A percentile compares a stretch with the other conserved stretches of the same genome.
These are phyloP conservation scores for Xiphorhynchus elegans DNA, from an alignment of 2,113 vertebrate genomes.

Conservation along the genomic window DNA sequence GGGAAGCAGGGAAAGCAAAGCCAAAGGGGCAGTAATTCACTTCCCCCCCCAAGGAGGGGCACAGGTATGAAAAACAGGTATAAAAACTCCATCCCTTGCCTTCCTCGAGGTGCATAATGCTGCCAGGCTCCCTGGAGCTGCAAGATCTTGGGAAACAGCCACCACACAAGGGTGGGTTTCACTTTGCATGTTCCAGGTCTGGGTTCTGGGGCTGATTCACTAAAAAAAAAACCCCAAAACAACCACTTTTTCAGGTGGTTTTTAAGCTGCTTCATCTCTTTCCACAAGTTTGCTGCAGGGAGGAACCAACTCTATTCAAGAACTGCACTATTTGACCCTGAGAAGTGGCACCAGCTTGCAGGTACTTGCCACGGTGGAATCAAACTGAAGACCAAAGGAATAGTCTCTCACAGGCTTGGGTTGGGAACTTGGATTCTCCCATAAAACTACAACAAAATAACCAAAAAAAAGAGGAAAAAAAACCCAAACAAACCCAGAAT, in stretches of 20 bases:
- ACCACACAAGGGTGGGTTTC: not conserved
- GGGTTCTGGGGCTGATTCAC: not conserved
- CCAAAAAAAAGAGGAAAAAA: too few relatives aligned
- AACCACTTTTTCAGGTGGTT: not conserved
- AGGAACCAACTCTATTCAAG: constrained; percentile 28
- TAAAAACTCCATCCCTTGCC: not conserved
- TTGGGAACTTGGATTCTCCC: not conserved
- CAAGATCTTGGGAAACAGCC: not conserved
- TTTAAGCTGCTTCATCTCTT: constrained; percentile 24
- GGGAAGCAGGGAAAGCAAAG: not conserved
- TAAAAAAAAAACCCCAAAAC: not conserved
- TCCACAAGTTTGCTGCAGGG: constrained; percentile 7
- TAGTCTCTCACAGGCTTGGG: not conserved
- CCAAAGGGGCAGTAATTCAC: not conserved
- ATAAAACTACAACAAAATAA: not conserved
- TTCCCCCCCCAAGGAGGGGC: not conserved
- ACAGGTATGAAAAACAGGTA: not conserved
- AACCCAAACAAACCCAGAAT: not conserved
- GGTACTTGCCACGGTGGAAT: not conserved
- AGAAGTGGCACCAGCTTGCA: constrained; percentile 47
- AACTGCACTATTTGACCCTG: constrained; percentile 53
- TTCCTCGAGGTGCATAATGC: not conserved
- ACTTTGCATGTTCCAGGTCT: not conserved
- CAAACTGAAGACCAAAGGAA: not conserved
- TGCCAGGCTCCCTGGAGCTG: not conserved